phyloP scores from a whole-genome alignment of 2,888 invertebrate species.

The Pharmacophagus antenor region DNA sequence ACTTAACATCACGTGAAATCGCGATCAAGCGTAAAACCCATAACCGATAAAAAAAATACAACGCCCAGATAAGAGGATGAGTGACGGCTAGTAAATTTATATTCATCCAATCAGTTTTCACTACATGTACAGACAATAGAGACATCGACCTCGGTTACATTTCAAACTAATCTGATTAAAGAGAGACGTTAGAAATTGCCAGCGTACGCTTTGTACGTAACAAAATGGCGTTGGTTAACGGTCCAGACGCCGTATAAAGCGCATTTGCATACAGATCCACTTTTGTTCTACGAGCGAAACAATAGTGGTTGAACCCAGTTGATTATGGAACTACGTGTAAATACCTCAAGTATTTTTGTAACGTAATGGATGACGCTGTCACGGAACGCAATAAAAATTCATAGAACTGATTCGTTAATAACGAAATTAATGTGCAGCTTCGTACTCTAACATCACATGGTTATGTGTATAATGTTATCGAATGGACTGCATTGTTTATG shows the following conservation, averaged over 20 bases:
- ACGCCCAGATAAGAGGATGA: no score
- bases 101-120: background rate
- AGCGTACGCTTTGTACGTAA: background rate
- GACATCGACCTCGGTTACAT: background rate
- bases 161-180: background rate
- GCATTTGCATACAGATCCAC: slow-evolving; percentile 1
- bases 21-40: no score
- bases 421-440: no score
- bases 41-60: no score
- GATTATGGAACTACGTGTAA: background rate
- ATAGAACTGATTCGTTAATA: no score
- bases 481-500: no score
- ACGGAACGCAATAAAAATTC: no score
- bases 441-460: no score
- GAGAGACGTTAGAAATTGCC: background rate
- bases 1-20: no score
- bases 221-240: slow-evolving; percentile 1
- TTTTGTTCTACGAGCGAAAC: background rate
- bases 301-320: background rate
- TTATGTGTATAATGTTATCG: no score
- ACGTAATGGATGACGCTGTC: background rate
- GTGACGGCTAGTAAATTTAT: no score
- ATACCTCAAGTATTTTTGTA: background rate
- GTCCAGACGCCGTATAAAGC: background rate
- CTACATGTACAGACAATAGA: background rate